Evolutionary conservation across 2,797 vertebrate species (phyloP), one percentile per base, ranked within the genome.

Genomic region (Danio kyathit): DNA sequence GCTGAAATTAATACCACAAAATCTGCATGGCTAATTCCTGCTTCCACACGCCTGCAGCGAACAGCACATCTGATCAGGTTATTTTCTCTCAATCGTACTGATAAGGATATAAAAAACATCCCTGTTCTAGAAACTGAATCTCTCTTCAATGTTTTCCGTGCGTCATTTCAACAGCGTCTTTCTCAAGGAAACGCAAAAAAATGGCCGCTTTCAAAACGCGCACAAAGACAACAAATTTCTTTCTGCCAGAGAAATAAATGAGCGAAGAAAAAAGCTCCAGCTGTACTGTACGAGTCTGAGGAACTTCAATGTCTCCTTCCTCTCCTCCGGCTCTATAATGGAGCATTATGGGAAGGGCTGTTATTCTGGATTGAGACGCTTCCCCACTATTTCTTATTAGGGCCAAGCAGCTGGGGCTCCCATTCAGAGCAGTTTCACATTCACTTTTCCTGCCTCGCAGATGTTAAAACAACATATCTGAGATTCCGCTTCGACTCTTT

Each of bases 391-490:
- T 74, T 84, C 84, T 75, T 80, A 87, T 80, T 83, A 81, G 79
- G 78, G 83, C 82, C 79, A 74, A 80, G 82, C 88, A 88, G 87
- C 85, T 90, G 89, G 84, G 81, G 72, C 84, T 76, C 41, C 65
- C 75, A 85, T 89, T 87, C 86, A 88, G 69, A 83, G 80, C 61
- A 83, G 82, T 63, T 86, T 82, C 83, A 43, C 70, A 83, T 86
- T 85, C 82, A 17, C 74, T 84, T 84, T 88, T 86, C 84, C 84
- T 82, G 81, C 82, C 74, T 79, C 65, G 66, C 87, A 86, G 87
- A 87, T 87, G 88, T 87, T 88, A 86, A 84, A 87, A 86, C 84
- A 79, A 85, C 86, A 85, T 82, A 82, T 83, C 83, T 41, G 71
- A 88, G 74, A 86, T 83, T 86, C 83, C 17, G 52, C 82, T 43